phyloP scores from a whole-genome alignment of 1,140 invertebrate genomes.

The Oncopodura yosiiana region DNA sequence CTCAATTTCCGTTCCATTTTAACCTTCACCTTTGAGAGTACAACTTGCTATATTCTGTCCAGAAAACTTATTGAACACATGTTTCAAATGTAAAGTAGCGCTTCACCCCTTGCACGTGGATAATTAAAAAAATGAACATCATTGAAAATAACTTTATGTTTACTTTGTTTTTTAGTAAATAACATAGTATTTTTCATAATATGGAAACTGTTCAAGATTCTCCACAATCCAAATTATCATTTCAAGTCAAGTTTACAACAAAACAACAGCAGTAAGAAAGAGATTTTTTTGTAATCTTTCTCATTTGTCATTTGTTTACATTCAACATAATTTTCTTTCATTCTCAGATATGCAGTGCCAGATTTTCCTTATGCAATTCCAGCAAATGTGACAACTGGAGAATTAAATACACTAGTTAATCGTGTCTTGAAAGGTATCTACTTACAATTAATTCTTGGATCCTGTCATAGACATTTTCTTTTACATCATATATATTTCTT shows the following conservation, averaged over 20 bases:
- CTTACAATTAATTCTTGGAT: conserved; percentile 19
- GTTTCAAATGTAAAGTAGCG: not conserved
- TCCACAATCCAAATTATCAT: conserved; percentile 16
- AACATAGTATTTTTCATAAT: not conserved
- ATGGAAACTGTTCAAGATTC: conserved; percentile 6
- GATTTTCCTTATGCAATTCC: conserved; percentile 73
- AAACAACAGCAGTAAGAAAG: conserved; percentile 67
- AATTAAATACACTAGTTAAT: conserved; percentile 72
- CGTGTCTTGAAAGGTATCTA: conserved; percentile 58
- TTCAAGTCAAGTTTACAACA: conserved; percentile 66
- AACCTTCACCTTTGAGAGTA: conserved; percentile 18
- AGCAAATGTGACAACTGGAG: conserved; percentile 52
- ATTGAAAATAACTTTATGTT: no score
- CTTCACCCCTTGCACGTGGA: not conserved
- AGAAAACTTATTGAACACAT: not conserved
- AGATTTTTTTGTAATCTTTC: conserved; percentile 19
- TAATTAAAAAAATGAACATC: no score
- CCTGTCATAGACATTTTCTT: not conserved
- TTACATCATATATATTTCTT: not conserved
- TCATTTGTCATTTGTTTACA: not conserved
- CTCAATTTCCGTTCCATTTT: conserved; percentile 36
- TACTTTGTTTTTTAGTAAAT: no score
- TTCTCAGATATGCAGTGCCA: conserved; percentile 72
- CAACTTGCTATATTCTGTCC: not conserved
- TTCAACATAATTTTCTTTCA: conserved; percentile 31